Evolutionary conservation across 2,113 vertebrate genomes (phyloP), one percentile per base, ranked within the genome.

Genomic region (Apeltes quadracus): DNA sequence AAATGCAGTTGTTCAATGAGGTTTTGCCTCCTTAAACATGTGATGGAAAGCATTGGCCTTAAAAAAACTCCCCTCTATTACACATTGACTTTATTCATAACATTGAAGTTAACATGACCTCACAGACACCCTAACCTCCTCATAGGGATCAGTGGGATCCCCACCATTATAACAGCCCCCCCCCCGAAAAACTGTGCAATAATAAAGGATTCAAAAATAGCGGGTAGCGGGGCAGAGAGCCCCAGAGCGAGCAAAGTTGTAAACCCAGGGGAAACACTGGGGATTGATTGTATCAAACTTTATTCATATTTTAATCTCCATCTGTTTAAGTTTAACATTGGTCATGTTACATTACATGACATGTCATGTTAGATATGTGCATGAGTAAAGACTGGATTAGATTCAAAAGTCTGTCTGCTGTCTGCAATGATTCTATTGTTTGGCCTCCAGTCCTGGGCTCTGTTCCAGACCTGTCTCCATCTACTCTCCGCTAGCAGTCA

Each of bases 401-500:
- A 70, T 64, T 43, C 43, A 7, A 34, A 34, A 34, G 32, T 34
- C 32, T 78, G 84, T 79, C 76, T 78, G 75, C 86, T 68, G 73
- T 82, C 69, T 41, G 79, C 76, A 59, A 18, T 72, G 20, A 50
- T 78, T 77, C 73, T 74, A 75, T 69, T 81, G 75, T 84, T 69
- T 88, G 68, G 82, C 82, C 86, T 87, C 56, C 51, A 80, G 84
- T 78, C 59, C 82, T 86, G 77, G 90, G 90, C 88, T 90, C 53
- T 70, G 76, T 75, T 92, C 88, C 90, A 92, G 82, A 82, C 74
- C 76, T 57, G 58, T 89, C 86, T 62, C 76, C 84, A 84, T 83
- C 88, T 90, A 88, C 88, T 84, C 89, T 91, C 75, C 82, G 87
- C 81, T 90, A 78, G 80, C 88, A 91, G 90, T 90, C 80, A 88